Base-by-base conservation (phyloP, 2,797 vertebrate genomes). In the Malurus splendens region DNA sequence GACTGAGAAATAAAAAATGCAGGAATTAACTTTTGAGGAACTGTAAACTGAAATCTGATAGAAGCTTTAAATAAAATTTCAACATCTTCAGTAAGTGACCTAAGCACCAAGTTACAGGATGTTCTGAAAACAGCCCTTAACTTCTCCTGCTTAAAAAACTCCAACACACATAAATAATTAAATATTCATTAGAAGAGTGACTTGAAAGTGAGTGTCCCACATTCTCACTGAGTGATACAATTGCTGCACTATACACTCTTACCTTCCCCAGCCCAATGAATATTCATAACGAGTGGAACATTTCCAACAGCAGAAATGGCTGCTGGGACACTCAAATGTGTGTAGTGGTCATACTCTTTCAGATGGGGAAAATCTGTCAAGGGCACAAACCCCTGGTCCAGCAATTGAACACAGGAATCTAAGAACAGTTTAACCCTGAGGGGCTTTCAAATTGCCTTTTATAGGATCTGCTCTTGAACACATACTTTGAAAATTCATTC, bases 101-200 rank as follows among this genome's bases (percentile, higher is more conserved):
- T 64, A 85, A 65, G 28, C 13, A 65, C 24, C n/a, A 77, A 39
- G 15, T 27, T 73, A 71, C 33, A 59, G 28, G 28, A 42, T 36
- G 77, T 52, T 89, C 48, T 47, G 19, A 65, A 90, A 82, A 67
- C 9, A 82, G 50, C 16, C 65, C 72, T 47, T 52, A 82, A 81
- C 10, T 77, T 42, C 90, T 89, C 51, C 59, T 51, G 39, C 32
- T 87, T 65, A 60, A 91, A 77, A 61, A 55, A 50, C 41, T 75
- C 36, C 41, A 74, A 52, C 32, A 51, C 0, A 0, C n/a, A 72
- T 27, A 90, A 81, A 83, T 83, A 90, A 82, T 94, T 72, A 72
- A 89, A 75, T 42, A 89, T 87, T 89, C 44, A 93, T 87, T 81
- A 92, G 66, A 68, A 75, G 55, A 82, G 17, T 67, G 79, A 87